Evolutionary conservation across 2,797 vertebrate genomes (phyloP).

Genomic region (Chrysocyon brachyurus): DNA sequence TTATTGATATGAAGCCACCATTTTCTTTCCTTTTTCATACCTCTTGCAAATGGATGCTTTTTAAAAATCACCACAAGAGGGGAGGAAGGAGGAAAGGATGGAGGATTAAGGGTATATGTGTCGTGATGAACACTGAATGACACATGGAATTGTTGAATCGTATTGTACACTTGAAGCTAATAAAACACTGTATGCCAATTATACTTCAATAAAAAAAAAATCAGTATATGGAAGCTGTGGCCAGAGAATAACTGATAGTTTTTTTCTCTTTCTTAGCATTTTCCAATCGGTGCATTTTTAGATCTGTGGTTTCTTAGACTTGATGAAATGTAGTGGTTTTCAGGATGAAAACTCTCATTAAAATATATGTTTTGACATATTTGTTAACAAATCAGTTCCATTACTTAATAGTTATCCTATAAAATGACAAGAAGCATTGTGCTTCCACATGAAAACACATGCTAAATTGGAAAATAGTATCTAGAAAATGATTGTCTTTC

Average conservation of each 20-base stretch:
- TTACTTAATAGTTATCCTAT: constrained; percentile 16
- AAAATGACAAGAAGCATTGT: constrained; percentile 46
- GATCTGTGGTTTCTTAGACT: background rate
- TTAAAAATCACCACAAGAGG: background rate
- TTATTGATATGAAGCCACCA: background rate
- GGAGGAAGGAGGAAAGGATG: background rate
- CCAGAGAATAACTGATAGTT: background rate
- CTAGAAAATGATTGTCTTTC: constrained; percentile 1
- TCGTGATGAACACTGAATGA: background rate
- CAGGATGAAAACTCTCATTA: constrained; percentile 45
- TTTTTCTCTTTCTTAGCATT: constrained; percentile 43
- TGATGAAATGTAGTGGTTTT: constrained; percentile 17
- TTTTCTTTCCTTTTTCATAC: constrained; percentile 28
- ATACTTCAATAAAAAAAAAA: background rate
- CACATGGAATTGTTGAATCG: background rate
- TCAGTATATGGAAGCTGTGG: background rate
- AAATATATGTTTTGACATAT: constrained; percentile 46
- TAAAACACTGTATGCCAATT: background rate
- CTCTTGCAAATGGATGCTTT: background rate
- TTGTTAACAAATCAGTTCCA: constrained; percentile 34
- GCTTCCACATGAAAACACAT: constrained; percentile 32
- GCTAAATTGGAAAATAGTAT: background rate
- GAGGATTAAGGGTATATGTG: background rate
- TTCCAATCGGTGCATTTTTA: background rate
- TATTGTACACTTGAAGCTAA: background rate